These are phyloP conservation scores for Lacerta agilis DNA, from an alignment of 2,797 vertebrate species.

Conservation along the genomic window DNA sequence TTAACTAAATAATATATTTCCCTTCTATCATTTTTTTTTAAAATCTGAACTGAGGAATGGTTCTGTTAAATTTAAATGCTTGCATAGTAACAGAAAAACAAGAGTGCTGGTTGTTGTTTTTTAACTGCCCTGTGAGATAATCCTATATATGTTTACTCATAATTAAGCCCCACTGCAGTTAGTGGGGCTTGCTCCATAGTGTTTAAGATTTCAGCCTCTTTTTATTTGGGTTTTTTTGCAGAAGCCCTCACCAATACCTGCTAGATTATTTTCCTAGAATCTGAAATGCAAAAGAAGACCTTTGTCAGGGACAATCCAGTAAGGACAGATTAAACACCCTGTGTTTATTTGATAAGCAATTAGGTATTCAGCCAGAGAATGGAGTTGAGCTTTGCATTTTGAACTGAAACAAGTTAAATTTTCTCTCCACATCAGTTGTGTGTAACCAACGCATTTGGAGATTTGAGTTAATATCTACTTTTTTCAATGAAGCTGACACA, in stretches of 20 bases:
- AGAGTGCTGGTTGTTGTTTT: too few species aligned
- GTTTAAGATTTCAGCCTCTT: too few species aligned
- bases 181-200: too few species aligned
- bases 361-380: neutral
- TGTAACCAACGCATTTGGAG: neutral
- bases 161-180: too few species aligned
- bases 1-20: neutral
- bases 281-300: neutral
- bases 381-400: neutral
- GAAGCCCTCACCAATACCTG: neutral
- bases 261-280: neutral
- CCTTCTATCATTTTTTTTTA: too few species aligned
- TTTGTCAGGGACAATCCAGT: neutral
- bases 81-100: too few species aligned
- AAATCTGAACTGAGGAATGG: too few species aligned
- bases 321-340: neutral
- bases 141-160: too few species aligned
- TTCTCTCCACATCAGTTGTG: neutral
- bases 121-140: too few species aligned
- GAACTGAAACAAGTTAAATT: neutral
- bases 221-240: too few species aligned
- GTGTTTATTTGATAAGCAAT: neutral
- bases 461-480: neutral
- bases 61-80: too few species aligned
- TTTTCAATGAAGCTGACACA: neutral